These are phyloP conservation scores for Metopia argyrocephala DNA, from an alignment of 2,888 invertebrate species.

Conservation along the genomic window DNA sequence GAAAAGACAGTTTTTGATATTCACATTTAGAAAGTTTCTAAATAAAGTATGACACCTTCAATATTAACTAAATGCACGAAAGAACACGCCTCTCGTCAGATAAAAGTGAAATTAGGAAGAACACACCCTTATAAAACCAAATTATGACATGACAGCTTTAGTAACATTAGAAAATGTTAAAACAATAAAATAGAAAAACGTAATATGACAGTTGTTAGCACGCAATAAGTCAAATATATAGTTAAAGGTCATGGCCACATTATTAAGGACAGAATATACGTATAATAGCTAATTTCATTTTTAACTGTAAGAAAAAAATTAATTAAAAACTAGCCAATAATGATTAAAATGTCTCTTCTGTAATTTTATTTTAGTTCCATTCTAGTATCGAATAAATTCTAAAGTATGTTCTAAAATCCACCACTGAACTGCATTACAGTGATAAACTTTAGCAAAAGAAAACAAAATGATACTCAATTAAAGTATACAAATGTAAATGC, in stretches of 20 bases:
- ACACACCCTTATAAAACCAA: slow-evolving; percentile 25
- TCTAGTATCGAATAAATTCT: too few relatives aligned
- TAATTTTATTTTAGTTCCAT: too few relatives aligned
- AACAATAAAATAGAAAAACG: slow-evolving; percentile 12
- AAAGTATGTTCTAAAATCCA: too few relatives aligned
- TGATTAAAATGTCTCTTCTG: too few relatives aligned
- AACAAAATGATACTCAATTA: too few relatives aligned
- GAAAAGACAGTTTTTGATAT: neutral
- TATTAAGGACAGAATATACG: neutral
- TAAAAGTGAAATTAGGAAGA: neutral
- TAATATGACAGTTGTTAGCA: slow-evolving; percentile 38
- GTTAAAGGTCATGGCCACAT: neutral
- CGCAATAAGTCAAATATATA: slow-evolving; percentile 11
- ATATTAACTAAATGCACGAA: slow-evolving; percentile 11
- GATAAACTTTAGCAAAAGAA: too few relatives aligned
- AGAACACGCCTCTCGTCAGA: slow-evolving; percentile 12
- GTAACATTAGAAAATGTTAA: neutral
- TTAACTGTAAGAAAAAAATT: neutral
- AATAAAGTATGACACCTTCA: neutral
- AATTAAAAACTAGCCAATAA: too few relatives aligned
- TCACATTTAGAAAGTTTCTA: slow-evolving; percentile 1
- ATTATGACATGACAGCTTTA: neutral
- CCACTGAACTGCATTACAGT: too few relatives aligned
- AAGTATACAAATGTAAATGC: too few relatives aligned
- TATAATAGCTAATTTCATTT: neutral